Evolutionary conservation across 2,797 vertebrate genomes (phyloP), one percentile per base, ranked within the genome.

Genomic region (Myotis pilosus): DNA sequence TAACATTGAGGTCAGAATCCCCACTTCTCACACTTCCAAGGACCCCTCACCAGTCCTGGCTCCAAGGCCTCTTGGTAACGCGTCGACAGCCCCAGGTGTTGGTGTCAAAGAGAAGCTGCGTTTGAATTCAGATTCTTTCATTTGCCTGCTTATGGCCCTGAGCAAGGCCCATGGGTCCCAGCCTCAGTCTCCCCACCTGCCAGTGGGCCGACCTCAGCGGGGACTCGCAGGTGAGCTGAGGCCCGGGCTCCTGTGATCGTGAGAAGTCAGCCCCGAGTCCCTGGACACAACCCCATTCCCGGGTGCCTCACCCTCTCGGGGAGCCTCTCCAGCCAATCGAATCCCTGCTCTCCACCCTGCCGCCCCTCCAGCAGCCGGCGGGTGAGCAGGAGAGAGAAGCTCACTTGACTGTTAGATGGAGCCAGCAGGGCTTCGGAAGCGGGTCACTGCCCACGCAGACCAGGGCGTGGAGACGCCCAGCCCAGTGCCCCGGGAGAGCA

Each of bases 41-140:
- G 69, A 20, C 17, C 30, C 36, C 0, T 0, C 0, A 2, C 60
- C 36, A 0, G 10, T 53, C n/a, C n/a, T 19, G 38, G 44, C 60
- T 49, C 25, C 1, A 0, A 5, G n/a, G 30, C 22, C 33, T n/a
- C 53, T 68, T 10, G 22, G 53, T 41, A 36, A 1, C 10, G 15
- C 41, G 6, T 44, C 5, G 2, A 11, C 28, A 38, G 44, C 36
- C 8, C 36, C 8, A 1, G 2, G 6, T 3, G 33, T 4, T 0
- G 6, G 78, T 15, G 20, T 33, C n/a, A 2, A 11, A 6, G 12
- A 23, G 60, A 60, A 22, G 30, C 36, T 11, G 3, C 6, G 0
- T 60, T 2, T 15, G 49, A 36, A 16, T 64, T 55, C 75, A 0
- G 4, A 2, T 41, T 33, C 72, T 66, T 53, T n/a, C 30, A 0